Evolutionary conservation across 1,140 invertebrate genomes (phyloP).

Genomic region (Ooceraea biroi): DNA sequence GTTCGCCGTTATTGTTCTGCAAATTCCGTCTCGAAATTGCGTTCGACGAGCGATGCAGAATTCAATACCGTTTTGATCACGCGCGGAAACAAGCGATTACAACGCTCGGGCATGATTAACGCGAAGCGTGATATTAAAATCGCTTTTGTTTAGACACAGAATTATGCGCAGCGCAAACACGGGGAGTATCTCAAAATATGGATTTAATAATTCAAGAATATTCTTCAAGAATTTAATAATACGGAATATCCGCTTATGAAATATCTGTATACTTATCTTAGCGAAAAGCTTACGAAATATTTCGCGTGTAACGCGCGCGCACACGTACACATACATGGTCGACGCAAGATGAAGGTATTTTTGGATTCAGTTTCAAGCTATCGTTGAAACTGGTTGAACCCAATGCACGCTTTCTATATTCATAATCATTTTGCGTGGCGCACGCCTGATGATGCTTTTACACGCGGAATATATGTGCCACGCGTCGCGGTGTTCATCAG

Average conservation of each 20-base stretch:
- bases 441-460: conserved; percentile 4
- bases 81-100: neutral
- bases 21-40: neutral
- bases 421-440: neutral
- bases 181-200: neutral
- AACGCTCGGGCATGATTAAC: neutral
- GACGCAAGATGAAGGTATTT: neutral
- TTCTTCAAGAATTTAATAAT: neutral
- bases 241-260: neutral
- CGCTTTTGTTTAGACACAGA: neutral
- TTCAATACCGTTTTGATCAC: neutral
- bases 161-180: neutral
- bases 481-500: conserved; percentile 2
- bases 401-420: conserved; percentile 4
- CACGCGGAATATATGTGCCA: neutral
- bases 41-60: neutral
- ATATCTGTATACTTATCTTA: neutral
- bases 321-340: neutral
- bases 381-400: neutral
- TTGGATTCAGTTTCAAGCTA: neutral
- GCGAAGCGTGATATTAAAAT: too few species aligned
- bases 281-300: neutral
- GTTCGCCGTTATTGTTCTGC: neutral
- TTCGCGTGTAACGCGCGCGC: neutral
- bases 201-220: neutral